Percentiles rank a stretch among this genome's conserved stretches.
phyloP scores from a whole-genome alignment of 2,888 invertebrate genomes.

The Alviniconcha strummeri region DNA sequence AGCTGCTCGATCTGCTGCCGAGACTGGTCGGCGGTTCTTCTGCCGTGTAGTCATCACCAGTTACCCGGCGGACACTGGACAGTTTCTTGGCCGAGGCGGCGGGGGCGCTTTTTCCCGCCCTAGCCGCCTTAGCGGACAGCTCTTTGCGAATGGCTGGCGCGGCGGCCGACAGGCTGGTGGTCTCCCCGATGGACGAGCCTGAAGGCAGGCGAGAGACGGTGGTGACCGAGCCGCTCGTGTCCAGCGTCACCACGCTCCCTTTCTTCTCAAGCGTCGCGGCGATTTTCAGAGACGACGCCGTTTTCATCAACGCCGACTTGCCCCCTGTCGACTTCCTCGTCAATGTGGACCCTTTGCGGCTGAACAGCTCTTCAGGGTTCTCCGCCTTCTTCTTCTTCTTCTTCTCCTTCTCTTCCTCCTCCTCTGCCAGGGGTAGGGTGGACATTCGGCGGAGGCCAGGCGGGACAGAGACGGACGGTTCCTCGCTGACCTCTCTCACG shows the following conservation, averaged over 20 bases:
- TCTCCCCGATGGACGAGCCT: conserved; percentile 31
- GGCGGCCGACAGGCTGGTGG: conserved; percentile 24
- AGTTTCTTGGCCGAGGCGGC: neutral
- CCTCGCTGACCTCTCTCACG: conserved; percentile 15
- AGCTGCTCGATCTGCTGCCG: neutral
- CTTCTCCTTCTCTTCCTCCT: neutral
- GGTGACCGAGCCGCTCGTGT: conserved; percentile 28
- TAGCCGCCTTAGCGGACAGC: conserved; percentile 18
- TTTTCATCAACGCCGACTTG: too few relatives aligned
- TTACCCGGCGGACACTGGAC: conserved; percentile 17
- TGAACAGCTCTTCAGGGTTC: too few relatives aligned
- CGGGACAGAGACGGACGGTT: neutral
- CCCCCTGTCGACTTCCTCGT: too few relatives aligned
- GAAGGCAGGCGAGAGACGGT: conserved; percentile 31
- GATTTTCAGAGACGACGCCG: neutral
- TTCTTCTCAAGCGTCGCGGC: conserved; percentile 23
- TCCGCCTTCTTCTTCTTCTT: neutral
- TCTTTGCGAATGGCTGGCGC: conserved; percentile 29
- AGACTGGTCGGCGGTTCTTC: conserved; percentile 15
- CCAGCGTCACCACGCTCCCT: conserved; percentile 24
- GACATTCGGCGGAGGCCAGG: conserved; percentile 33
- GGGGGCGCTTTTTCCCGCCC: neutral
- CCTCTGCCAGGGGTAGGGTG: conserved; percentile 32
- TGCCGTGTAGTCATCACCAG: neutral
- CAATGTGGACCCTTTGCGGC: too few relatives aligned